phyloP scores from a whole-genome alignment of 2,888 invertebrate genomes.

The Belgica antarctica region DNA sequence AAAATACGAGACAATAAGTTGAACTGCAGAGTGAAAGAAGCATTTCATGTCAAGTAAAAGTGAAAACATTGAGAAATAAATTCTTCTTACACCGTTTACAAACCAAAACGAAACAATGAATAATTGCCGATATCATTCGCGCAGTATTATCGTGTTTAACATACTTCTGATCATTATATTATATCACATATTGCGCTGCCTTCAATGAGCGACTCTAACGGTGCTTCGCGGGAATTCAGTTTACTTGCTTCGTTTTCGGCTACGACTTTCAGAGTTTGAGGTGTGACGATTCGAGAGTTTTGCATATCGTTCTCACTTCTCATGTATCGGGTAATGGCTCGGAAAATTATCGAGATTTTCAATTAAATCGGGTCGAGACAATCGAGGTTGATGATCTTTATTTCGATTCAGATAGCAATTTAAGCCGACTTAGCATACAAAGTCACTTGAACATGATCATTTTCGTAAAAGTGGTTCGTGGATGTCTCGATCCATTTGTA shows the following conservation, averaged over 20 bases:
- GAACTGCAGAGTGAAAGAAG: too few relatives aligned
- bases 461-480: too few relatives aligned
- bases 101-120: background rate
- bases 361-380: too few relatives aligned
- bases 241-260: background rate
- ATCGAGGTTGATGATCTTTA: too few relatives aligned
- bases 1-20: background rate
- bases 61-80: background rate
- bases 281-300: too few relatives aligned
- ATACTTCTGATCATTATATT: background rate
- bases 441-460: too few relatives aligned
- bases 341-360: background rate
- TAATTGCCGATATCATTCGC: background rate
- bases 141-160: background rate
- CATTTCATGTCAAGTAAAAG: slow-evolving; percentile 35
- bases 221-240: background rate
- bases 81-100: background rate
- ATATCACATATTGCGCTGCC: background rate
- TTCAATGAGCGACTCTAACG: background rate
- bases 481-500: too few relatives aligned
- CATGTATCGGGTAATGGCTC: too few relatives aligned
- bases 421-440: too few relatives aligned
- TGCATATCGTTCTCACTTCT: too few relatives aligned
- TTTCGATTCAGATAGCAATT: too few relatives aligned
- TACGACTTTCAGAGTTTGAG: too few relatives aligned